phyloP scores from a whole-genome alignment of 2,888 invertebrate genomes.

The Ctenicera cuprea region DNA sequence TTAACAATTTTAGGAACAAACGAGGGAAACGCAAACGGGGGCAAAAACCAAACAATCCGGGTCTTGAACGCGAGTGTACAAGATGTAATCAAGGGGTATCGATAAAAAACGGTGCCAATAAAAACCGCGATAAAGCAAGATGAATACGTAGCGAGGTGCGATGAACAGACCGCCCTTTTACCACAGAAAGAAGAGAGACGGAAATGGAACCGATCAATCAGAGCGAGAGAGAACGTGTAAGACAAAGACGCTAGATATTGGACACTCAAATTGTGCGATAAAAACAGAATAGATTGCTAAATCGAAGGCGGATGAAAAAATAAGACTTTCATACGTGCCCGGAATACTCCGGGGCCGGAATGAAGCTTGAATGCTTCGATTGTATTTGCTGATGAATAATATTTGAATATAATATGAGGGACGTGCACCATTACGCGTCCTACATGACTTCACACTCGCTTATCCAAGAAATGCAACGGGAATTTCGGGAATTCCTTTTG shows the following conservation, averaged over 20 bases:
- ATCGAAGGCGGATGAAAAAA: slow-evolving; percentile 71
- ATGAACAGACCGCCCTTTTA: slow-evolving; percentile 43
- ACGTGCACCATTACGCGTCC: slow-evolving; percentile 48
- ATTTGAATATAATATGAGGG: slow-evolving; percentile 63
- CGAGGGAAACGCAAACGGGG: slow-evolving; percentile 22
- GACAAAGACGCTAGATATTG: slow-evolving; percentile 60
- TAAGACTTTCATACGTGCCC: slow-evolving; percentile 68
- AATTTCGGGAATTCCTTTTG: slow-evolving; percentile 32
- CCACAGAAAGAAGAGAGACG: slow-evolving; percentile 39
- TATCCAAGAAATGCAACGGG: slow-evolving; percentile 42
- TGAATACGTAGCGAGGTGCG: slow-evolving; percentile 52
- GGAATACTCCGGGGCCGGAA: slow-evolving; percentile 60
- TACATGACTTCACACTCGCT: slow-evolving; percentile 40
- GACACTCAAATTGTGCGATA: slow-evolving; percentile 70
- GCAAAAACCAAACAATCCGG: slow-evolving; percentile 46
- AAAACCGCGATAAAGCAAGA: slow-evolving; percentile 57
- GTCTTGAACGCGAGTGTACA: slow-evolving; percentile 48
- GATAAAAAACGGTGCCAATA: slow-evolving; percentile 60
- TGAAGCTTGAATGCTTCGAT: slow-evolving; percentile 58
- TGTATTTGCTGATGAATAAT: slow-evolving; percentile 65
- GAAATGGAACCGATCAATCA: slow-evolving; percentile 45
- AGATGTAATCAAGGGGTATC: slow-evolving; percentile 60
- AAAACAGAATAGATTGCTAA: slow-evolving; percentile 71
- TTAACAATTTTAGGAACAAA: slow-evolving; percentile 23
- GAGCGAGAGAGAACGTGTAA: slow-evolving; percentile 45